phyloP scores from a whole-genome alignment of 2,113 vertebrate species.

The Stercorarius parasiticus region DNA sequence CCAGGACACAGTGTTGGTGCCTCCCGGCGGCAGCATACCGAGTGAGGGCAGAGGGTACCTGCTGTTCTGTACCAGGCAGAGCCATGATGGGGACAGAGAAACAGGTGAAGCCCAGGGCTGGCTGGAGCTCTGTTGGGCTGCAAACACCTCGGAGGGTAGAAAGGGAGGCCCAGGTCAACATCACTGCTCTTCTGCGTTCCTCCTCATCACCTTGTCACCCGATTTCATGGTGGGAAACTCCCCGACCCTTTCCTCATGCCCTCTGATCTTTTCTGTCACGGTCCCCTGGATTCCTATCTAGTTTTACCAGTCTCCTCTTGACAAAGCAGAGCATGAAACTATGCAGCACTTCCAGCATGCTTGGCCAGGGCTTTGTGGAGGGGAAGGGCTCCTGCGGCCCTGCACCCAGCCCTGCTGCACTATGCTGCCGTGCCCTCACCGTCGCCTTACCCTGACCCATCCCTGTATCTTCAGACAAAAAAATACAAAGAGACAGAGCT shows the following conservation, averaged over 20 bases:
- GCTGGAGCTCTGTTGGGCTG: not conserved
- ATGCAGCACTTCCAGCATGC: not conserved
- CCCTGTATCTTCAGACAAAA: too few relatives aligned
- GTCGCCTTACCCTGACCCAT: not conserved
- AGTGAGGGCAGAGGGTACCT: fast-evolving
- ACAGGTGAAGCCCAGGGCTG: not conserved
- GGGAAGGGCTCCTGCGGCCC: not conserved
- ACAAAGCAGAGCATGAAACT: not conserved
- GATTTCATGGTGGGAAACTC: not conserved
- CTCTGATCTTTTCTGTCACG: not conserved
- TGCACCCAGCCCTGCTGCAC: not conserved
- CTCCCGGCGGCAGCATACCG: not conserved
- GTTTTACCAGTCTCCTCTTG: not conserved
- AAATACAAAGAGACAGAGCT: not conserved
- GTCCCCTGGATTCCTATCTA: not conserved
- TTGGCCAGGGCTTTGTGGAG: not conserved
- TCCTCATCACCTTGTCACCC: not conserved
- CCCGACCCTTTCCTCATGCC: fast-evolving
- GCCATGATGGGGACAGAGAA: not conserved
- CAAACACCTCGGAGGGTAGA: not conserved
- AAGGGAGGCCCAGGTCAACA: not conserved
- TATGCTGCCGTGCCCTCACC: not conserved
- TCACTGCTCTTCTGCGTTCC: not conserved
- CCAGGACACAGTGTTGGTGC: not conserved
- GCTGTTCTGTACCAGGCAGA: not conserved